phyloP scores from a whole-genome alignment of 2,888 invertebrate genomes.

The Catocala fraxini region DNA sequence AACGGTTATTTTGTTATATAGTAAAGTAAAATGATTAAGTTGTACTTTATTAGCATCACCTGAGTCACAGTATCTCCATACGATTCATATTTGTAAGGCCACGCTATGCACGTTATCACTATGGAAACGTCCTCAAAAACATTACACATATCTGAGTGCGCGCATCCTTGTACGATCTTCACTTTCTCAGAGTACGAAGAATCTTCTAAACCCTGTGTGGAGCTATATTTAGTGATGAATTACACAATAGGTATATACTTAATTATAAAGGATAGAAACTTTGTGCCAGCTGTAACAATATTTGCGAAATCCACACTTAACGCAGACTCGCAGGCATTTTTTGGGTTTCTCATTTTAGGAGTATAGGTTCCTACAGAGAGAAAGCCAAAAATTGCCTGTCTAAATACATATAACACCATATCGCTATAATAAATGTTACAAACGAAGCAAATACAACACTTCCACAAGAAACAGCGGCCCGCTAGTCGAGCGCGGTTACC shows the following conservation, averaged over 20 bases:
- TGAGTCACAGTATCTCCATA: constrained; percentile 65
- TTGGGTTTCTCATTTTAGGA: no score
- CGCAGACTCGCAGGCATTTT: no score
- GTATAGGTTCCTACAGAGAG: no score
- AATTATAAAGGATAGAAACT: no score
- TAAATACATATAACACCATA: no score
- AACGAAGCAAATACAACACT: no score
- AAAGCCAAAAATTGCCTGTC: no score
- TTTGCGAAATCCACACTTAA: no score
- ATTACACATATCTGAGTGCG: constrained; percentile 77
- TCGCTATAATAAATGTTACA: no score
- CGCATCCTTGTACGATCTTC: constrained; percentile 72
- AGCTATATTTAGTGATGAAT: constrained; percentile 6
- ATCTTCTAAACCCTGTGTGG: constrained; percentile 66
- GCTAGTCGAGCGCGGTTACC: constrained; percentile 44
- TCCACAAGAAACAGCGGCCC: no score
- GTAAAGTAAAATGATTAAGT: no score
- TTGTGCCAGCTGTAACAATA: no score
- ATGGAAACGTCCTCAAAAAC: constrained; percentile 74
- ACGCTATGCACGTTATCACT: constrained; percentile 66
- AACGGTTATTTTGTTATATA: background rate
- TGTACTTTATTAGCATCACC: constrained; percentile 47
- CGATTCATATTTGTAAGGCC: constrained; percentile 67
- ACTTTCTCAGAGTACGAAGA: constrained; percentile 65
- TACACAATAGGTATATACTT: background rate